Conservation (phyloP, 2,113 vertebrate species). For the Catharus bicknelli region DNA sequence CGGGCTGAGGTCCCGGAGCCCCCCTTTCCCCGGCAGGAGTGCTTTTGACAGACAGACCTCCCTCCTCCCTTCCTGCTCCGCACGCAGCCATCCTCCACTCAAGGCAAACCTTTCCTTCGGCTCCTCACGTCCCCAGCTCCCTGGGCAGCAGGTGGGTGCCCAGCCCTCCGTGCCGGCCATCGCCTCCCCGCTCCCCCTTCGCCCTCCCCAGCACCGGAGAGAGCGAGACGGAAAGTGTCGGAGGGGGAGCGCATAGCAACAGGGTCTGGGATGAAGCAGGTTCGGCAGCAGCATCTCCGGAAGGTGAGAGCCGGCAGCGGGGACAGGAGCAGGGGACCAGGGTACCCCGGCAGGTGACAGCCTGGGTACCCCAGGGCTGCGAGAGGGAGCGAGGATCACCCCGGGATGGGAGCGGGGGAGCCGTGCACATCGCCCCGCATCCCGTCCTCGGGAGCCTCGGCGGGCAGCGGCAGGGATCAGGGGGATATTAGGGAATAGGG, state of each 20-base stretch:
- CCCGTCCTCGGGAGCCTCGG: neutral
- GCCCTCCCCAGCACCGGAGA: neutral
- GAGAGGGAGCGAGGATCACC: neutral
- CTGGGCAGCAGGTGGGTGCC: neutral
- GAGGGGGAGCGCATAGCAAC: conserved; percentile 49
- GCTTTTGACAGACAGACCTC: conserved; percentile 43
- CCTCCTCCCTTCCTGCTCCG: conserved; percentile 27
- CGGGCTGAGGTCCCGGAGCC: neutral
- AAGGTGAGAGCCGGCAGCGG: conserved; percentile 66
- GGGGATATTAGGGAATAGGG: neutral
- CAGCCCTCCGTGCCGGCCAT: neutral
- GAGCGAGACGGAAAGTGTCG: neutral
- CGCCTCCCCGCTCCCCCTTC: neutral
- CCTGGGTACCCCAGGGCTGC: neutral
- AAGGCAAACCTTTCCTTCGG: neutral
- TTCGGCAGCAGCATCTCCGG: conserved; percentile 73
- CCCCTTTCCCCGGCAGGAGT: neutral
- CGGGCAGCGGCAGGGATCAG: neutral
- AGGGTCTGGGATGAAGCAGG: conserved; percentile 74
- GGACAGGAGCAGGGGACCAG: neutral
- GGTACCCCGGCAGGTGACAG: conserved; percentile 46
- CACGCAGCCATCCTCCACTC: conserved; percentile 8
- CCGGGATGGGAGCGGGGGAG: neutral
- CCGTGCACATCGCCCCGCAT: neutral
- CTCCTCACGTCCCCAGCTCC: neutral